Conservation (phyloP, 1,140 invertebrate genomes). For the Brachystomella parvula region DNA sequence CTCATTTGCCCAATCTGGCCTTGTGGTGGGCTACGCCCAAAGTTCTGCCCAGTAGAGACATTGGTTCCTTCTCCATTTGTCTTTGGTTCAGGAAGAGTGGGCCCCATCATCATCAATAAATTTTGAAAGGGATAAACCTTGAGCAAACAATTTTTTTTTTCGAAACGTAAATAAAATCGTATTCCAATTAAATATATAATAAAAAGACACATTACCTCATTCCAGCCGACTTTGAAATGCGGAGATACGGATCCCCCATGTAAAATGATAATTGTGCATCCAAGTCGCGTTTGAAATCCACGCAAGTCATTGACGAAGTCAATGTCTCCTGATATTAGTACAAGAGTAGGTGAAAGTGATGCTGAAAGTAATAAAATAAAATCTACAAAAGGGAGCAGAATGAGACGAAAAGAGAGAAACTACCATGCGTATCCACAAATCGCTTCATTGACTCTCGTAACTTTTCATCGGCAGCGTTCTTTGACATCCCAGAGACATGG, state of each 20-base stretch:
- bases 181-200: neutral
- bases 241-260: neutral
- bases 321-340: conserved; percentile 17
- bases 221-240: conserved; percentile 13
- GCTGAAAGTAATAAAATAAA: neutral
- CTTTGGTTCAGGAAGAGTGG: neutral
- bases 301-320: conserved; percentile 16
- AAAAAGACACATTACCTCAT: neutral
- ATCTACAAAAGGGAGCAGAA: conserved; percentile 42
- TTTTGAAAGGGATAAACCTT: conserved; percentile 13
- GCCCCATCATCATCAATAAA: neutral
- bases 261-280: conserved; percentile 4
- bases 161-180: neutral
- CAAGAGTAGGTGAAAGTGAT: neutral
- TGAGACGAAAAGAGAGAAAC: conserved; percentile 51
- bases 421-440: conserved; percentile 71
- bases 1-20: neutral
- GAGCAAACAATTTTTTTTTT: neutral
- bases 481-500: conserved; percentile 68
- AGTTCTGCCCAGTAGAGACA: neutral
- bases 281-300: conserved; percentile 13
- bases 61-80: neutral
- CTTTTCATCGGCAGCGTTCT: conserved; percentile 86
- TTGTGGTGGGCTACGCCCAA: neutral
- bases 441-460: conserved; percentile 70